Evolutionary conservation across 2,113 vertebrate genomes (phyloP).

Genomic region (Cairina moschata): DNA sequence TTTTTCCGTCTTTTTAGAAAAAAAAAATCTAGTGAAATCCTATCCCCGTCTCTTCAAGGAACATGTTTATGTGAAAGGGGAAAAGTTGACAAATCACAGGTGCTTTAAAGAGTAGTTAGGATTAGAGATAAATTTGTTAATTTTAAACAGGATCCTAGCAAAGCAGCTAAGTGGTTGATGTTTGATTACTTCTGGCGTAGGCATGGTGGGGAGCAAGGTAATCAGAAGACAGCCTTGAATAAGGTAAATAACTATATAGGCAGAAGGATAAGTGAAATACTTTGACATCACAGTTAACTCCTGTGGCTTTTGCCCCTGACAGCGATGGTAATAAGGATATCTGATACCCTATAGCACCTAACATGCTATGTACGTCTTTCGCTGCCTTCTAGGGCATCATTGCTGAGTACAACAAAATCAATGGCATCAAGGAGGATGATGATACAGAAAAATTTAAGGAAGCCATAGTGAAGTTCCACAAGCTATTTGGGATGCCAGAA

Average conservation of each 20-base stretch:
- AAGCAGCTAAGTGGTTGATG: neutral
- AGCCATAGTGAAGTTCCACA: constrained; percentile 92
- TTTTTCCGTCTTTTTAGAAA: neutral
- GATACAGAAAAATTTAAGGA: constrained; percentile 99
- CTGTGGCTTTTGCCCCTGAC: neutral
- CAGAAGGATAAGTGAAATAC: neutral
- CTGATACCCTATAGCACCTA: neutral
- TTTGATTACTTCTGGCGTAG: neutral
- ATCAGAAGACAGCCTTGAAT: neutral
- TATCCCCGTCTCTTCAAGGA: neutral
- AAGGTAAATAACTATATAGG: neutral
- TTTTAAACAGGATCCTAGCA: neutral
- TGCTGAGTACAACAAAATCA: constrained; percentile 96
- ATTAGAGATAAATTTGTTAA: neutral
- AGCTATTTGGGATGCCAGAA: constrained; percentile 96
- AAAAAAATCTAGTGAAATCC: neutral
- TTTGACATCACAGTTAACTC: neutral
- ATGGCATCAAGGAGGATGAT: constrained; percentile 93
- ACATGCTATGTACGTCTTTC: neutral
- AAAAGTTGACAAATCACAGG: neutral
- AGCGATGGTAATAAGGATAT: neutral
- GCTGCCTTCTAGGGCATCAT: constrained; percentile 89
- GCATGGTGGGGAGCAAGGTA: neutral
- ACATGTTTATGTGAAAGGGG: neutral
- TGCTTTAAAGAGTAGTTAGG: neutral